Evolutionary conservation across 2,113 vertebrate species (phyloP), one percentile per base, ranked within the genome.

Genomic region (Pseudopipra pipra): DNA sequence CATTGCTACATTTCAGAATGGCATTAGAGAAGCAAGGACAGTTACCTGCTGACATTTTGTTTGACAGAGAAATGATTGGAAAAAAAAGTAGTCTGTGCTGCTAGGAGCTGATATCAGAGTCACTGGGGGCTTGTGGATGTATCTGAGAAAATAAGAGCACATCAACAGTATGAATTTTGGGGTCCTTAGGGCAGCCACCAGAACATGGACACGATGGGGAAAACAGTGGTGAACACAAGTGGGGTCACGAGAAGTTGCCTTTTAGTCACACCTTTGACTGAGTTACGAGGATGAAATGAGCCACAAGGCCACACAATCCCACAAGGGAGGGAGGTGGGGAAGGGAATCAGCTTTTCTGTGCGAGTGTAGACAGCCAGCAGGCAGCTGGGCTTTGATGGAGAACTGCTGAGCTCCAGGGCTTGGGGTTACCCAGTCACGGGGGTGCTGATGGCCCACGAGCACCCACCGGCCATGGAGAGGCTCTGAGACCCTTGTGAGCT

Each of bases 381-480:
- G 33, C 49, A 70, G 17, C 44, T 86, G 39, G 37, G 23, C 37
- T 39, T 22, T 0, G 8, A 31, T 12, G 49, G 4, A 3, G 39
- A 44, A 11, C 13, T 3, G 4, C 49, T 41, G 39, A 65, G 15
- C n/a, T n/a, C 1, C 2, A 39, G 52, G 27, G 18, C 52, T 83
- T 0, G 0, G 6, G 13, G 27, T 30, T 28, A 37, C 47, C 16
- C 4, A 1, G 16, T 33, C 9, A 1, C 1, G 2, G 25, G 28
- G 39, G 2, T 37, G 25, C 35, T 31, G 31, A 11, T 61, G 21
- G 23, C 27, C 37, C 14, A 0, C 12, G 51, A 71, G 37, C 61
- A 70, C 2, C 14, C 1, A 0, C 21, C 47, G 22, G 23, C 43
- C 46, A 4, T 8, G 56, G 30, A 52, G 23, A 43, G 24, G 61